phyloP scores from a whole-genome alignment of 2,113 vertebrate genomes.

The Pandion haliaetus region DNA sequence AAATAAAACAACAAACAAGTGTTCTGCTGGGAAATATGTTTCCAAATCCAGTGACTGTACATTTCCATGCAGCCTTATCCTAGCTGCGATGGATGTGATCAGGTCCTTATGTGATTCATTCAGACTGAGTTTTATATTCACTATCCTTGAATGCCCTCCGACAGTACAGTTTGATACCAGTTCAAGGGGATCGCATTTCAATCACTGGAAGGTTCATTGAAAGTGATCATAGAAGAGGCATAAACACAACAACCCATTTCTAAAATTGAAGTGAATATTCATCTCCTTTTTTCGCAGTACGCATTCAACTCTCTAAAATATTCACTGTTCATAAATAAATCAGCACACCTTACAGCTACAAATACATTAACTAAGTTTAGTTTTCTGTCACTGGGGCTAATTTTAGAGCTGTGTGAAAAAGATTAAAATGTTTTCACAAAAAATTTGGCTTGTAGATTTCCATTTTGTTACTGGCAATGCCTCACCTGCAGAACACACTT shows the following conservation, averaged over 20 bases:
- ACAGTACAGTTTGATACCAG: neutral
- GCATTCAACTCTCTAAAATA: conserved; percentile 55
- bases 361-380: conserved; percentile 44
- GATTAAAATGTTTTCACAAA: conserved; percentile 54
- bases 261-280: conserved; percentile 45
- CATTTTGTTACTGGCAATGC: conserved; percentile 7
- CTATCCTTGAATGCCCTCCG: neutral
- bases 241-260: conserved; percentile 2
- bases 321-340: conserved; percentile 66
- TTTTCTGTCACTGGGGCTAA: conserved; percentile 45
- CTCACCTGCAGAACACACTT: neutral
- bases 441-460: conserved; percentile 35
- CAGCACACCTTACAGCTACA: conserved; percentile 43
- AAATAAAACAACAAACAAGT: neutral
- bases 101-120: neutral
- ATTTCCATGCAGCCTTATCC: neutral
- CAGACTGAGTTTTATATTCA: neutral
- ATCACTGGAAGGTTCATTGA: neutral
- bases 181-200: neutral
- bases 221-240: neutral
- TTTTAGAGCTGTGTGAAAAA: conserved; percentile 45
- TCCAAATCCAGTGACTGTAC: neutral
- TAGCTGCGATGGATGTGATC: neutral
- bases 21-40: neutral
- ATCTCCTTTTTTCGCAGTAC: conserved; percentile 18